Base-by-base conservation (phyloP, 2,113 vertebrate genomes). In the Lycaon pictus region DNA sequence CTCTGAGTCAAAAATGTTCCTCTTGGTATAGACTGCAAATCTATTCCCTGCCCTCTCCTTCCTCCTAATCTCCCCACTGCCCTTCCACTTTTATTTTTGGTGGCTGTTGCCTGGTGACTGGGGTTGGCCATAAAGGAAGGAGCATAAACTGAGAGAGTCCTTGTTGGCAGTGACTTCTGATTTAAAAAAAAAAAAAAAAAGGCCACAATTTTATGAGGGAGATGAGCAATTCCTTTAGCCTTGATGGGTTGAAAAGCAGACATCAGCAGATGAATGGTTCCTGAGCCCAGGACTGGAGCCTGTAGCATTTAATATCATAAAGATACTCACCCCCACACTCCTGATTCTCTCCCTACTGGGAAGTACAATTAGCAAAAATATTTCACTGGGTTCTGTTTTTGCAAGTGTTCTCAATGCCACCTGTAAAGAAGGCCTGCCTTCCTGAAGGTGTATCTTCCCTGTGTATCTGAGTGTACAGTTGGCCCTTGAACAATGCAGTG, bases 311-410 rank as follows among this genome's bases (percentile, higher is more conserved):
- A 71, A 87, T 65, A 32, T 71, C 71, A 63, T 67, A 77, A 91
- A 93, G 32, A 56, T 74, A 60, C 4, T 29, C 35, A n/a, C 25
- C 58, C 22, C 43, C 67, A 23, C 7, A 65, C 51, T 77, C 62
- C 62, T 67, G 62, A 93, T 80, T 92, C 35, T 94, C 32, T 90
- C 82, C 37, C 22, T 69, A 22, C 63, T 92, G 48, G 25, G 69
- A 94, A 96, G 43, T 92, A 0, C 60, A 94, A 5, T 65, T 97
- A 97, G 55, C 55, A 95, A 60, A 91, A 97, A 55, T 80, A 81
- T 82, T 74, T 60, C 22, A 62, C 27, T 29, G 8, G 60, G 79
- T 85, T 77, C 80, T 92, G 5, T 95, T 86, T 82, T 48, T 96
- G 9, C 67, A 69, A 62, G n/a, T 56, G 4, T 92, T 97, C 62